Conservation (phyloP, 2,797 vertebrate species). For the Paguma larvata region DNA sequence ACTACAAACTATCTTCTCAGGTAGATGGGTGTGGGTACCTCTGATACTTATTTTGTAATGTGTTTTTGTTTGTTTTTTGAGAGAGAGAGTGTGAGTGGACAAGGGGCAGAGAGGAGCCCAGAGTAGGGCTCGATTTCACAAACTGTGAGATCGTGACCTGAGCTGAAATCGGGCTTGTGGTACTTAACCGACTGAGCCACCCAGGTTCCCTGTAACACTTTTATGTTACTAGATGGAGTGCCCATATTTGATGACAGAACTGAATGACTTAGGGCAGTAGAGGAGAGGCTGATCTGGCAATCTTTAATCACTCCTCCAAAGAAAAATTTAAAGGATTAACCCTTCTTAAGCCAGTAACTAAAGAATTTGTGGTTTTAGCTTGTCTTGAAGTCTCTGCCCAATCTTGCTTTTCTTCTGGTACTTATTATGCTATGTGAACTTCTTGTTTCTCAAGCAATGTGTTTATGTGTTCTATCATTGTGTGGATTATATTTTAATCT, state of each 20-base stretch:
- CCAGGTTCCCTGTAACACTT: not conserved
- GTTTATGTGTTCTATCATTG: not conserved
- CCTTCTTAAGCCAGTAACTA: not conserved
- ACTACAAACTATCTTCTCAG: not conserved
- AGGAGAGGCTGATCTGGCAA: not conserved
- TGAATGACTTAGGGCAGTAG: not conserved
- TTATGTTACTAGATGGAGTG: not conserved
- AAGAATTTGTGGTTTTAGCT: not conserved
- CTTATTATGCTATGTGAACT: not conserved
- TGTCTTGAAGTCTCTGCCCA: not conserved
- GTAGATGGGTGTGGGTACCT: not conserved
- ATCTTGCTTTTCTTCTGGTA: not conserved
- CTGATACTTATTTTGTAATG: not conserved
- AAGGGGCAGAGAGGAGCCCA: no score
- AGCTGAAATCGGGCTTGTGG: no score
- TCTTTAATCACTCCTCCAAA: not conserved
- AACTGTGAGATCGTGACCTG: no score
- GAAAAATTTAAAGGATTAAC: not conserved
- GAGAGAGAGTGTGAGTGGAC: no score
- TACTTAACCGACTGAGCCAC: no score
- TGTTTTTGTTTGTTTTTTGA: no score
- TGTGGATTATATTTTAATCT: not conserved
- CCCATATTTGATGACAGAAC: not conserved
- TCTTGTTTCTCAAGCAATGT: not conserved
- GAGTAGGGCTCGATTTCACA: no score